Evolutionary conservation across 2,113 vertebrate genomes (phyloP).

Genomic region (Platanista minor): DNA sequence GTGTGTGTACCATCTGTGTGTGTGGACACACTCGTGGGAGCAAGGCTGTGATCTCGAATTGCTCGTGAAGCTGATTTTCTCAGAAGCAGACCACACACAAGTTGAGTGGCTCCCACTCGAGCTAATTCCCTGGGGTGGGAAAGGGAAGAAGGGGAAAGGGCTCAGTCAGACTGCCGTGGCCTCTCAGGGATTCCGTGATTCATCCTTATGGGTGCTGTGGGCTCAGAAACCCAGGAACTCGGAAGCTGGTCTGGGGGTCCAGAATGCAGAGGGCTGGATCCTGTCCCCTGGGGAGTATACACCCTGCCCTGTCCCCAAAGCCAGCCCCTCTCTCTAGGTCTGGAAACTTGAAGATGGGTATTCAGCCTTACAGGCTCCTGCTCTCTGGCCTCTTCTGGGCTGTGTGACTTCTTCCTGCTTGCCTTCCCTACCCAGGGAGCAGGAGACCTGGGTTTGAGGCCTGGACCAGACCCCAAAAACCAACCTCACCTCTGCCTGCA

Average conservation of each 20-base stretch:
- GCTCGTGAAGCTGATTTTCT: not conserved
- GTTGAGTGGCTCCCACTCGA: not conserved
- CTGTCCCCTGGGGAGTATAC: not conserved
- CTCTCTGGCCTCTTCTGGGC: not conserved
- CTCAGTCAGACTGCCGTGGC: accelerated
- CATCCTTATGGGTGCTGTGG: not conserved
- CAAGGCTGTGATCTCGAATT: not conserved
- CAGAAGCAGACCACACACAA: not conserved
- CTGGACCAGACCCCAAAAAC: not conserved
- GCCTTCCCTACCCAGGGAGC: not conserved
- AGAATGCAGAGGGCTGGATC: not conserved
- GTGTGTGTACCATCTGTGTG: too few species aligned
- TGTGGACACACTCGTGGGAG: not conserved
- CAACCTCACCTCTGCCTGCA: not conserved
- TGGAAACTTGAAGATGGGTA: not conserved
- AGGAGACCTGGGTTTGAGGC: not conserved
- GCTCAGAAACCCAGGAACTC: not conserved
- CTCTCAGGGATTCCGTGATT: not conserved
- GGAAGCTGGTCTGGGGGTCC: not conserved
- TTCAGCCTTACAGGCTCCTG: not conserved
- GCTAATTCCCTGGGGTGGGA: not conserved
- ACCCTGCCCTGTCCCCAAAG: not conserved
- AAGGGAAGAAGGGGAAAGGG: not conserved
- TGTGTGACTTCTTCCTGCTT: not conserved
- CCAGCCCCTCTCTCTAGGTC: not conserved